Percentiles rank a stretch among this genome's conserved stretches.
Conservation (phyloP, 1,140 invertebrate genomes). For the Ericerus pela region DNA sequence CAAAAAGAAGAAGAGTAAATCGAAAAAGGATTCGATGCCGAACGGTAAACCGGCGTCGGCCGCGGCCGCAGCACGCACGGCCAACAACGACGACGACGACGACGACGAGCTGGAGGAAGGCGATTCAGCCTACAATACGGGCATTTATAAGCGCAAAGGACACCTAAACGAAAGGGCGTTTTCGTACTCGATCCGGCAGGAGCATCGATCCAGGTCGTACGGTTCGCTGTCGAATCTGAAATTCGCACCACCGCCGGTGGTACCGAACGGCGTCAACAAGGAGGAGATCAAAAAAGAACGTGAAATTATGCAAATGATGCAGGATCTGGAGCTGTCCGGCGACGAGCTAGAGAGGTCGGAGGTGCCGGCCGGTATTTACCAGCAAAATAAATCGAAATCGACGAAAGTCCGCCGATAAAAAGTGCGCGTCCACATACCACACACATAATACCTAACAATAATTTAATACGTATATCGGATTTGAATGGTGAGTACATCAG, state of each 20-base stretch:
- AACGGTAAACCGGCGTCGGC: constrained; percentile 29
- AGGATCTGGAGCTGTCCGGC: constrained; percentile 65
- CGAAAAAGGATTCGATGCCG: constrained; percentile 29
- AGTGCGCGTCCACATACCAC: too few relatives aligned
- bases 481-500: too few relatives aligned
- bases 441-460: too few relatives aligned
- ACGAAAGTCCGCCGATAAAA: constrained; percentile 1
- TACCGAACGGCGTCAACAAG: constrained; percentile 25
- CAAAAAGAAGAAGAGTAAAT: constrained; percentile 30
- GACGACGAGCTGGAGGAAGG: constrained; percentile 23
- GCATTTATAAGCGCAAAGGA: constrained; percentile 75
- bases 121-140: constrained; percentile 67
- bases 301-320: constrained; percentile 81
- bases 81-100: constrained; percentile 15
- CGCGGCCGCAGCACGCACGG: constrained; percentile 29
- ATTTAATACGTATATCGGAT: too few relatives aligned
- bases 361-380: not conserved
- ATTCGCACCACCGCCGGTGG: constrained; percentile 46
- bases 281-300: constrained; percentile 71
- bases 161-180: constrained; percentile 86
- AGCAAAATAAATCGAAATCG: not conserved
- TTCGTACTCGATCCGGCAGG: constrained; percentile 82
- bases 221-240: constrained; percentile 75
- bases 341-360: constrained; percentile 46
- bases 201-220: constrained; percentile 77